Conservation (phyloP, 1,140 invertebrate genomes). For the Apolygus lucorum region DNA sequence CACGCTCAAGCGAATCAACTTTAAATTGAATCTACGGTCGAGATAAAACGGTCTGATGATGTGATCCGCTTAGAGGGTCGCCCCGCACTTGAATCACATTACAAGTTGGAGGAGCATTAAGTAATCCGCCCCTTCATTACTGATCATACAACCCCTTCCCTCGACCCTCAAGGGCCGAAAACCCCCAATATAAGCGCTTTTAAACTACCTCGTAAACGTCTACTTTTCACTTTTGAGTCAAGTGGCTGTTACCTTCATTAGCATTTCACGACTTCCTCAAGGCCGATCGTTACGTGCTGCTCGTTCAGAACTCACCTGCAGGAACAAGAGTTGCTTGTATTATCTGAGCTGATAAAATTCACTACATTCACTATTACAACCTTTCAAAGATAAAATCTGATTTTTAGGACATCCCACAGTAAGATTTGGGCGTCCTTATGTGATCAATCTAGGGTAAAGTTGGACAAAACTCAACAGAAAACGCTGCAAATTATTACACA, state of each 20-base stretch:
- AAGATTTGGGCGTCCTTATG: too few species aligned
- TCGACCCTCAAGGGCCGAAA: background rate
- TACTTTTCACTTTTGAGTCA: background rate
- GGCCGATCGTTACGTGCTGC: too few species aligned
- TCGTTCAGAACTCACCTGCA: too few species aligned
- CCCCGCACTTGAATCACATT: background rate
- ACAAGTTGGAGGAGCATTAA: conserved; percentile 1
- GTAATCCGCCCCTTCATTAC: background rate
- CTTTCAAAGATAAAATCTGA: too few species aligned
- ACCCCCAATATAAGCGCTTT: background rate
- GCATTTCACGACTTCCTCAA: too few species aligned
- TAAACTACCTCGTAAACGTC: background rate
- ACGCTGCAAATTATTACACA: too few species aligned
- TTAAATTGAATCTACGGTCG: background rate
- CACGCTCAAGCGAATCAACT: background rate
- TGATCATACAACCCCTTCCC: background rate
- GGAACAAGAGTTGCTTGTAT: too few species aligned
- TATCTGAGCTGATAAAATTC: too few species aligned
- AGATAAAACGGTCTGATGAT: background rate
- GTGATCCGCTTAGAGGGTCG: background rate
- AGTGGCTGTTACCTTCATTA: background rate
- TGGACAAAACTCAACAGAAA: too few species aligned
- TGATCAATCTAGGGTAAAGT: too few species aligned
- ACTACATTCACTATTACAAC: too few species aligned
- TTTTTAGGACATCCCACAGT: too few species aligned